Base-by-base conservation (phyloP, 2,113 vertebrate genomes). In the Mustela nigripes region DNA sequence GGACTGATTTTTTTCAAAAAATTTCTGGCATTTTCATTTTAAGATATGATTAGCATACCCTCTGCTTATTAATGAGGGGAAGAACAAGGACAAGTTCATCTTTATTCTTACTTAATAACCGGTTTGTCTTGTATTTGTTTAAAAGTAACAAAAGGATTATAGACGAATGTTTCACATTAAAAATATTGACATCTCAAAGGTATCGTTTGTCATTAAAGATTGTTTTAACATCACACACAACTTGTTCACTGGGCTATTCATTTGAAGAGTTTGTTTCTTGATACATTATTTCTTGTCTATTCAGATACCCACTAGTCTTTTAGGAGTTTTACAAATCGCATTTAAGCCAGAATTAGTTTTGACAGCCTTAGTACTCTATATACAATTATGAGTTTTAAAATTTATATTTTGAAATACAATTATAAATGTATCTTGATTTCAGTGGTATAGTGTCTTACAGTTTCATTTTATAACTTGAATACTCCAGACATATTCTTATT, bases 141-240 rank as follows among this genome's bases (percentile, higher is more conserved):
- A 81, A 97, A 97, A 98, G 42, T 58, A 92, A 45, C 39, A 88
- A 95, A 98, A 98, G 86, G 89, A 95, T 84, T 94, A 91, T 5
- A 81, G 42, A 94, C 87, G 88, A 94, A 89, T 95, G 42, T 79
- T 96, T 96, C 31, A 58, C 12, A 86, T 97, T 94, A 95, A 89
- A 96, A 97, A 85, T 95, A 50, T 7, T 94, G 89, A 83, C 83
- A 96, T 97, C 94, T 98, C 82, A 94, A 97, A 98, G 84, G 92
- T 96, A 33, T 94, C 94, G 97, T 97, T 98, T 98, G 95, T 97
- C 97, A 97, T 97, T 98, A 97, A 97, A 97, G 91, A 95, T 97
- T 78, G 33, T 96, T 95, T 96, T 96, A 92, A 98, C 97, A 98
- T 98, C 98, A 98, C 98, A 98, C 98, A 71, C 98, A 98, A 98